These are phyloP conservation scores for Girardinus metallicus DNA, from an alignment of 2,797 vertebrate species.

Conservation along the genomic window DNA sequence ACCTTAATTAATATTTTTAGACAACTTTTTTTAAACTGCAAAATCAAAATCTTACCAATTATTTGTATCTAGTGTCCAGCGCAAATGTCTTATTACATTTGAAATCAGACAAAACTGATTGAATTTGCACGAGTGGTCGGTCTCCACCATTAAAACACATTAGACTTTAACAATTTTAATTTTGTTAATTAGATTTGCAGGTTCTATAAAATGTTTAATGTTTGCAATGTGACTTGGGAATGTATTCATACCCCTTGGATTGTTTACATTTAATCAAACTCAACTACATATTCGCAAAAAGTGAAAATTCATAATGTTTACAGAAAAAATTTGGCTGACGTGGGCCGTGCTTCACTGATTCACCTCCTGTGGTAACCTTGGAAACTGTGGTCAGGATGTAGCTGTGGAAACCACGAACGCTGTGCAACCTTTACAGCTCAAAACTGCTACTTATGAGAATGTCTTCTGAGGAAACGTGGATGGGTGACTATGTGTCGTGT, in stretches of 20 bases:
- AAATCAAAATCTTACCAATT: too few relatives aligned
- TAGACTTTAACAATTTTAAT: background rate
- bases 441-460: background rate
- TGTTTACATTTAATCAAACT: background rate
- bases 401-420: conserved; percentile 24
- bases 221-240: background rate
- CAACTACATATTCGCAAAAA: background rate
- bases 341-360: conserved; percentile 26
- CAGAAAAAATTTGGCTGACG: conserved; percentile 2
- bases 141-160: background rate
- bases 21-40: background rate
- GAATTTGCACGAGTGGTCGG: background rate
- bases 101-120: background rate
- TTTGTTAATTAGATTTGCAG: background rate
- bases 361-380: conserved; percentile 36
- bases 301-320: background rate
- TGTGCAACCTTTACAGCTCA: conserved; percentile 6
- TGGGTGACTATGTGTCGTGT: conserved; percentile 9
- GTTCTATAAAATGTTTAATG: background rate
- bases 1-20: background rate
- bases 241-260: background rate
- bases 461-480: background rate
- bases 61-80: too few relatives aligned
- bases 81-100: too few relatives aligned
- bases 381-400: conserved; percentile 23